Evolutionary conservation across 2,797 vertebrate genomes (phyloP).

Genomic region (Coranthus polyacanthus): DNA sequence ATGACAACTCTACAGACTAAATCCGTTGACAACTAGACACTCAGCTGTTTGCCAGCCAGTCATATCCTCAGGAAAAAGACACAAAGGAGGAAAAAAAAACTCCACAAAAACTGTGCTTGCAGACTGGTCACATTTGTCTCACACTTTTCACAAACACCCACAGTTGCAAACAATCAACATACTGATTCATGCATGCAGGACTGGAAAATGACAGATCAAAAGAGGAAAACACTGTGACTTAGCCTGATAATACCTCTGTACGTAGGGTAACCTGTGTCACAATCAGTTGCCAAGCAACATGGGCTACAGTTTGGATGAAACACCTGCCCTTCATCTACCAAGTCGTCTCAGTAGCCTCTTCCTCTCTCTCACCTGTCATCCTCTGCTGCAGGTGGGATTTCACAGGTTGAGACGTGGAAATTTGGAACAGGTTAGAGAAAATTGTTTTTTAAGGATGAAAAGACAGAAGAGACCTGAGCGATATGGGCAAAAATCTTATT

Average conservation of each 20-base stretch:
- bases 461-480: too few relatives aligned
- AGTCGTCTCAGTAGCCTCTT: conserved; percentile 29
- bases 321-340: conserved; percentile 63
- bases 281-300: conserved; percentile 69
- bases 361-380: conserved; percentile 43
- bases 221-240: conserved; percentile 5
- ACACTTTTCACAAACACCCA: conserved; percentile 21
- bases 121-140: conserved; percentile 16
- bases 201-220: conserved; percentile 25
- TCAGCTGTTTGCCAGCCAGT: conserved; percentile 3
- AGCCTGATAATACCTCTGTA: conserved; percentile 26
- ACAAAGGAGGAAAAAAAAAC: not conserved
- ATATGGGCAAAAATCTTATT: not conserved
- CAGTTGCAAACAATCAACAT: conserved; percentile 1
- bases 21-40: conserved; percentile 4
- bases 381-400: conserved; percentile 27
- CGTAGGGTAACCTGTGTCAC: conserved; percentile 50
- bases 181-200: not conserved
- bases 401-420: conserved; percentile 7
- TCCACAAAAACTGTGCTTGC: conserved; percentile 1
- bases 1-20: not conserved
- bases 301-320: conserved; percentile 46
- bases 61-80: conserved; percentile 8
- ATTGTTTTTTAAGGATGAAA: not conserved
- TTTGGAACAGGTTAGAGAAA: conserved; percentile 3